Percentiles rank a stretch among this genome's conserved stretches.
phyloP scores from a whole-genome alignment of 2,888 invertebrate genomes.

The Macrophya annulata region DNA sequence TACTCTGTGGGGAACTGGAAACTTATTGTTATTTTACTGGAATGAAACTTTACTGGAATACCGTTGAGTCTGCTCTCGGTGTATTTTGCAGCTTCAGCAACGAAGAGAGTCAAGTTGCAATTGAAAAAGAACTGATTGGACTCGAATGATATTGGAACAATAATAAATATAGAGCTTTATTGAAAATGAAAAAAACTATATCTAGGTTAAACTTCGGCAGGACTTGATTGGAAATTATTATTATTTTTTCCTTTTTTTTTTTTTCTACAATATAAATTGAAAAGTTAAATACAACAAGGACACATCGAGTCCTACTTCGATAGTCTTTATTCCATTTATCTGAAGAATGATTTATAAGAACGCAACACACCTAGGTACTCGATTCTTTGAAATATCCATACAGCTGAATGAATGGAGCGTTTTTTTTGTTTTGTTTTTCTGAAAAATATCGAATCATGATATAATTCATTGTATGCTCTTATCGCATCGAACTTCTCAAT shows the following conservation, averaged over 20 bases:
- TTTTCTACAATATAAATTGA: too few relatives aligned
- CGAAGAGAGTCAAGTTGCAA: not conserved
- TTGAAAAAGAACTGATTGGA: not conserved
- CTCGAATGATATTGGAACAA: not conserved
- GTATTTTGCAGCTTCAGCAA: not conserved
- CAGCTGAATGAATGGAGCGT: too few relatives aligned
- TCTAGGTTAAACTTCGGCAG: not conserved
- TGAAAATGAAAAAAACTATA: not conserved
- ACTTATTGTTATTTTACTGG: constrained; percentile 38
- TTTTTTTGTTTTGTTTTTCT: too few relatives aligned
- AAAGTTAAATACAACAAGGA: too few relatives aligned
- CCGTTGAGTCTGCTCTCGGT: not conserved
- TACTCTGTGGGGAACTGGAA: not conserved
- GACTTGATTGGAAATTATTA: not conserved
- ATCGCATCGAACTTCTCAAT: not conserved
- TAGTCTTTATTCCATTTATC: too few relatives aligned
- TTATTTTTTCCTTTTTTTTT: not conserved
- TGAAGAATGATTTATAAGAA: too few relatives aligned
- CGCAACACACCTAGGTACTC: too few relatives aligned
- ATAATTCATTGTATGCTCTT: too few relatives aligned
- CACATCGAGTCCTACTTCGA: too few relatives aligned
- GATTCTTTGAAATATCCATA: too few relatives aligned
- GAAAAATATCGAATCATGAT: too few relatives aligned
- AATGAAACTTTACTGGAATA: constrained; percentile 34
- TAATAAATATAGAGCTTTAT: not conserved